Conservation (phyloP, 2,113 vertebrate genomes). For the Corynorhinus townsendii region DNA sequence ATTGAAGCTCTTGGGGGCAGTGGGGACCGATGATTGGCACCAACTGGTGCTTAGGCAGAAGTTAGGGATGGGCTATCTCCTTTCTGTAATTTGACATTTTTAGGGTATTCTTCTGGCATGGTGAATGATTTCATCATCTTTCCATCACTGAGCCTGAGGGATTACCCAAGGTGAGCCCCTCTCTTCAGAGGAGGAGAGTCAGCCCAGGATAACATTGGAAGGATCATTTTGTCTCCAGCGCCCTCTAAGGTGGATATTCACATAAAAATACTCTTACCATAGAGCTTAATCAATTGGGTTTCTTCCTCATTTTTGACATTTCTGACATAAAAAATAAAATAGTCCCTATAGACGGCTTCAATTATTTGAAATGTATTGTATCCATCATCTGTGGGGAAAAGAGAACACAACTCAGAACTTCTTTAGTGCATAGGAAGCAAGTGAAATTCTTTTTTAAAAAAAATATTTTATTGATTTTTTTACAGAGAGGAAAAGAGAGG, state of each 20-base stretch:
- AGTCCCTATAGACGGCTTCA: accelerated
- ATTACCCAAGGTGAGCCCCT: background rate
- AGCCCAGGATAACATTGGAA: background rate
- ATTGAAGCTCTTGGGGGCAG: background rate
- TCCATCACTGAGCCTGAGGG: background rate
- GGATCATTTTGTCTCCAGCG: background rate
- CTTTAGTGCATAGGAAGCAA: background rate
- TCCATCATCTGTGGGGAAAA: conserved; percentile 29
- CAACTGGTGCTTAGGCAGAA: background rate
- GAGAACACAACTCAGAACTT: background rate
- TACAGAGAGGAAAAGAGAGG: too few relatives aligned
- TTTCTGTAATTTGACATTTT: background rate
- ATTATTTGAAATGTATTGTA: background rate
- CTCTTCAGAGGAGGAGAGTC: background rate
- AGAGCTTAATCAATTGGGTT: background rate
- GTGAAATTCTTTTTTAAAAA: background rate
- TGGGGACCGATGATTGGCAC: accelerated
- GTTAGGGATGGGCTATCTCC: background rate
- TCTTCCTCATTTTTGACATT: accelerated
- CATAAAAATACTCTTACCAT: conserved; percentile 1
- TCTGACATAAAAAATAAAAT: accelerated
- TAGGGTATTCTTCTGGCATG: background rate
- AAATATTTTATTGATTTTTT: too few relatives aligned
- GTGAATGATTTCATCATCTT: background rate
- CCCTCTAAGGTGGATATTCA: background rate